These are phyloP conservation scores for Argentina silus DNA, from an alignment of 2,797 vertebrate genomes.

Conservation along the genomic window DNA sequence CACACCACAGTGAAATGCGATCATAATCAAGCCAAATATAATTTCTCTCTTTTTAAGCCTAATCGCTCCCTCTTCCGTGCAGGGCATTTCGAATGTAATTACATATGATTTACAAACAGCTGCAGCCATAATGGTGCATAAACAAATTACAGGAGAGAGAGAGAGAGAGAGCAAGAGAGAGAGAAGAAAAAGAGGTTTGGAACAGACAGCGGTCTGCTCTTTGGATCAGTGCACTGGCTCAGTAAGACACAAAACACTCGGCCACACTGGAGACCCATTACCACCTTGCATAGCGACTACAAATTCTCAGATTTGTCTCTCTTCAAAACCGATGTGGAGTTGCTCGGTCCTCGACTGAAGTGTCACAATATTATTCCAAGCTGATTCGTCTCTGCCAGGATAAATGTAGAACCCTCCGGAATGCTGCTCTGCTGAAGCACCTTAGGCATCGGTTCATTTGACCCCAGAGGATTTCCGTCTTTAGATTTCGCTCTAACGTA, in stretches of 20 bases:
- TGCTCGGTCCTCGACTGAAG: background rate
- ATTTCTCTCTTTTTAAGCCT: conserved; percentile 43
- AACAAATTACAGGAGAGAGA: conserved; percentile 63
- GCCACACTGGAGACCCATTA: conserved; percentile 52
- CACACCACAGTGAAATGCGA: conserved; percentile 55
- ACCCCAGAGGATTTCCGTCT: conserved; percentile 31
- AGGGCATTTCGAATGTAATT: conserved; percentile 70
- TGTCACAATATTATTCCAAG: background rate
- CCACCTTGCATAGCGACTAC: conserved; percentile 40
- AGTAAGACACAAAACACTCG: conserved; percentile 54
- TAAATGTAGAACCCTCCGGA: background rate
- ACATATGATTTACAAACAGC: conserved; percentile 77
- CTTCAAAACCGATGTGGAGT: background rate
- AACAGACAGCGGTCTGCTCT: conserved; percentile 52
- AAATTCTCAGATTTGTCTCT: background rate
- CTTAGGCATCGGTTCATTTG: conserved; percentile 23
- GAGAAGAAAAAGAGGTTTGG: conserved; percentile 32
- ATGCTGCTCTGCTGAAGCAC: background rate
- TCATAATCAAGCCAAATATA: conserved; percentile 57
- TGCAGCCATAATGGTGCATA: conserved; percentile 71
- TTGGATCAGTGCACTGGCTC: conserved; percentile 61
- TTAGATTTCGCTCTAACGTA: conserved; percentile 22
- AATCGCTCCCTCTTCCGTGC: conserved; percentile 53
- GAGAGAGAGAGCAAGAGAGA: conserved; percentile 33
- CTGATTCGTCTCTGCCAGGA: background rate